Percentiles rank a stretch among this genome's conserved stretches.
Evolutionary conservation across 1,140 invertebrate species (phyloP).

Genomic region (Diuraphis noxia): DNA sequence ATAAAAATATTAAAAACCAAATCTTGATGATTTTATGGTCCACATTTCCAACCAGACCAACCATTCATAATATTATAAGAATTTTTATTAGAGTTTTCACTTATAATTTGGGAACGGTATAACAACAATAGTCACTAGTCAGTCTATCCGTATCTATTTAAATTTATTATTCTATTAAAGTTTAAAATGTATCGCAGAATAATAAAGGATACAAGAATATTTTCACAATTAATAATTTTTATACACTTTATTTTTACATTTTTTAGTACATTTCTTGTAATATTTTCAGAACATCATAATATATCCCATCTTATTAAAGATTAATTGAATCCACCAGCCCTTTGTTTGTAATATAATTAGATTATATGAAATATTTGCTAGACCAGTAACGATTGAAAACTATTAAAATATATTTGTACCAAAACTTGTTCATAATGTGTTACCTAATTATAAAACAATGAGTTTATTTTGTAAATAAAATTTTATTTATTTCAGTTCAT

Average conservation of each 20-base stretch:
- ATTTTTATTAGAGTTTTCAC: background rate
- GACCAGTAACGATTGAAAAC: background rate
- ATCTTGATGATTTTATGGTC: background rate
- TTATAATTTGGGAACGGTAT: background rate
- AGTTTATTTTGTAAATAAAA: background rate
- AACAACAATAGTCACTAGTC: background rate
- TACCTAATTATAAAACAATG: background rate
- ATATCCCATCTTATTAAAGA: background rate
- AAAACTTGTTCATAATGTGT: background rate
- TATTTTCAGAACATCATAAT: background rate
- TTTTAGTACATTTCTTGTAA: background rate
- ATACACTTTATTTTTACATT: background rate
- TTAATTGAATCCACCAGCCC: background rate
- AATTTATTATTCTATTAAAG: too few species aligned
- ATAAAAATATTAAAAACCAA: background rate
- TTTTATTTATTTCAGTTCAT: conserved; percentile 32
- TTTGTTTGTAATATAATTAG: background rate
- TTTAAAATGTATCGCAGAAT: background rate
- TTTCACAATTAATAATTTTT: background rate
- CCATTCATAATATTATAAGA: background rate
- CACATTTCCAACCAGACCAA: background rate
- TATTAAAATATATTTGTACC: background rate
- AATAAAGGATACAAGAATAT: background rate
- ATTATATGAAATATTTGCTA: background rate
- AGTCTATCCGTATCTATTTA: background rate